Percentiles rank a stretch among this genome's conserved stretches.
Conservation (phyloP, 2,113 vertebrate genomes). For the Zapornia atra region DNA sequence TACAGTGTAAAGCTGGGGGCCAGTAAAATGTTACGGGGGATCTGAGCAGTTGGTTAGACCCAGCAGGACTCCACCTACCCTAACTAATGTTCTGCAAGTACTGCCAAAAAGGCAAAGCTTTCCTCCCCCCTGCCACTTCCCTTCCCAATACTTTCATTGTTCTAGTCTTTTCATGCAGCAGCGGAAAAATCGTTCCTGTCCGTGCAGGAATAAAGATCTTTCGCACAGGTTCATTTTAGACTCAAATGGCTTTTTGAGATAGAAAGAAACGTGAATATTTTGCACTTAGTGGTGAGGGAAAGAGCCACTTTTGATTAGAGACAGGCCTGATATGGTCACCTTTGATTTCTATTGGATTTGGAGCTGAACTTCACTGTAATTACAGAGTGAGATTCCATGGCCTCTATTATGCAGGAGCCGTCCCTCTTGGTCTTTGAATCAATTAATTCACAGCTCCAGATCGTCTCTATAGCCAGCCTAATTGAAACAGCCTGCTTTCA, state of each 20-base stretch:
- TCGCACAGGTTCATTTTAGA: slow-evolving; percentile 50
- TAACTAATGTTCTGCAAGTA: slow-evolving; percentile 49
- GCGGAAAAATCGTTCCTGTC: slow-evolving; percentile 46
- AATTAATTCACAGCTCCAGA: slow-evolving; percentile 56
- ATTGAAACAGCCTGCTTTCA: slow-evolving; percentile 47
- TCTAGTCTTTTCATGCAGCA: slow-evolving; percentile 32
- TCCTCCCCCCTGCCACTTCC: neutral
- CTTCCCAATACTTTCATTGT: slow-evolving; percentile 43
- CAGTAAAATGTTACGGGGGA: slow-evolving; percentile 17
- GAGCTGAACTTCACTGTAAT: slow-evolving; percentile 51
- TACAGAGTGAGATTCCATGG: slow-evolving; percentile 29
- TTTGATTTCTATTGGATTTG: slow-evolving; percentile 54
- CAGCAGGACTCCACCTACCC: slow-evolving; percentile 50
- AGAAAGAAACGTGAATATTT: slow-evolving; percentile 8
- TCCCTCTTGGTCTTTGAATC: slow-evolving; percentile 55
- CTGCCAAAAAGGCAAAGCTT: slow-evolving; percentile 36
- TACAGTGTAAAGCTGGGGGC: neutral
- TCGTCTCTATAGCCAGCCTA: slow-evolving; percentile 22
- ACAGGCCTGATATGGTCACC: slow-evolving; percentile 16
- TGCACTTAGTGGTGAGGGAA: slow-evolving; percentile 4
- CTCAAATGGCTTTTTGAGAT: slow-evolving; percentile 13
- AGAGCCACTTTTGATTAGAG: slow-evolving; percentile 27
- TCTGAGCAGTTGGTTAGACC: slow-evolving; percentile 57
- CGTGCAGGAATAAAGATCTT: slow-evolving; percentile 9
- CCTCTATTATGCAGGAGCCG: slow-evolving; percentile 44